Base-by-base conservation (phyloP, 2,888 invertebrate species). In the Metopia argyrocephala region DNA sequence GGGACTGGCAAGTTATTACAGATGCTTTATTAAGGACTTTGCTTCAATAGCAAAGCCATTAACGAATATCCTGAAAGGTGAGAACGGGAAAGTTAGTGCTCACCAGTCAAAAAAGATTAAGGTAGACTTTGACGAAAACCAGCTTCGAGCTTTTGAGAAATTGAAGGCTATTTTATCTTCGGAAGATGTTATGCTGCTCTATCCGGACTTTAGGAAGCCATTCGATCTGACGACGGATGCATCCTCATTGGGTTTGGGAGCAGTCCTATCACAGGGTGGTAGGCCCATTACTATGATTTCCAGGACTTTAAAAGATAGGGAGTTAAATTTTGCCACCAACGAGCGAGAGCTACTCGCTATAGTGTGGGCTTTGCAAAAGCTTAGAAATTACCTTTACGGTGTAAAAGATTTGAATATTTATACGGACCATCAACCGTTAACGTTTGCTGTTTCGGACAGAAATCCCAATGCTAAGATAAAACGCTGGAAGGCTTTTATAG, bases 321-420 rank as follows among this genome's bases (percentile, higher is more conserved):
- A 64, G 38, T 12, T 54, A 27, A 50, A 79, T 46, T 71, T 28
- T n/a, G 65, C 71, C n/a, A 71, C 79, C 5, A 71, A 75, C 27
- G 69, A 64, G n/a, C 31, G 88, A 38, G 88, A 90, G 83, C 68
- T 90, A 5, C 61, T 89, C 28, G 86, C 86, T 2, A 87, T 89
- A 5, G 85, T 89, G 0, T 89, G 87, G 87, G 87, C 86, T 0
- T 76, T 85, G 2, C 86, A 89, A 76, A 85, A 87, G 38, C 87
- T 89, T n/a, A 75, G 87, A 38, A 87, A 87, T 3, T 89, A 88
- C 48, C 50, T 90, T 3, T 89, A 88, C 56, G 89, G 88, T 1
- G 84, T 84, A 31, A 85, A 31, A 38, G 71, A 82, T 48, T 20
- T 83, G 9, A 82, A 82, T 25, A 84, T 85, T 54, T 83, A 23